phyloP scores from a whole-genome alignment of 2,113 vertebrate species.

The Cyprinodon tularosa region DNA sequence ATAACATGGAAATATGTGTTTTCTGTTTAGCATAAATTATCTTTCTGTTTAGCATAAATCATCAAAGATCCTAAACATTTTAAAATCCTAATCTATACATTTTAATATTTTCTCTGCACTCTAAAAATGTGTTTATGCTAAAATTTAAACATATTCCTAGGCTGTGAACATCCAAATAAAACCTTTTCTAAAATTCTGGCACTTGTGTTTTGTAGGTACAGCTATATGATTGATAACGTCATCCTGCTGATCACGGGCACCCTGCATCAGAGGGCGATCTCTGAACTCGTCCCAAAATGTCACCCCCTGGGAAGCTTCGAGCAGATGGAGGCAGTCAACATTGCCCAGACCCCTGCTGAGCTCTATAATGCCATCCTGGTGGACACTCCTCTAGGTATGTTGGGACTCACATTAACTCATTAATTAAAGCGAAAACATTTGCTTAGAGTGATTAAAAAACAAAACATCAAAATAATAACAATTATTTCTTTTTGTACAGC shows the following conservation, averaged over 20 bases:
- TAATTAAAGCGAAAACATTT: neutral
- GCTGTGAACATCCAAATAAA: too few relatives aligned
- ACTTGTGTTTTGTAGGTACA: conserved; percentile 83
- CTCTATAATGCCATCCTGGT: conserved; percentile 98
- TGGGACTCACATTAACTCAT: too few relatives aligned
- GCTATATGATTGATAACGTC: conserved; percentile 99
- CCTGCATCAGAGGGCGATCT: conserved; percentile 94
- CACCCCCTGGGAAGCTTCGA: conserved; percentile 97
- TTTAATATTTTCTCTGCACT: too few relatives aligned
- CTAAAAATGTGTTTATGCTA: too few relatives aligned
- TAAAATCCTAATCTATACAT: neutral
- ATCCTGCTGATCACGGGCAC: conserved; percentile 98
- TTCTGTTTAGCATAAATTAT: too few relatives aligned
- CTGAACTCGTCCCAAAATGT: conserved; percentile 96
- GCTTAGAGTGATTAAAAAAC: conserved; percentile 7
- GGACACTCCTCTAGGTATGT: conserved; percentile 93
- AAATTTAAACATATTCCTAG: too few relatives aligned
- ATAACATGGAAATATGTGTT: too few relatives aligned
- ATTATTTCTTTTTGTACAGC: conserved; percentile 73
- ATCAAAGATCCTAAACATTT: neutral
- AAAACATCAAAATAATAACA: neutral
- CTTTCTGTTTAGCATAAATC: too few relatives aligned
- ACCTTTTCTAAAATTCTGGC: neutral
- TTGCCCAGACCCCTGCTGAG: conserved; percentile 96
- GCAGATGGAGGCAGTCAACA: conserved; percentile 99